Base-by-base conservation (phyloP, 2,113 vertebrate genomes). In the Tachysurus vachellii region DNA sequence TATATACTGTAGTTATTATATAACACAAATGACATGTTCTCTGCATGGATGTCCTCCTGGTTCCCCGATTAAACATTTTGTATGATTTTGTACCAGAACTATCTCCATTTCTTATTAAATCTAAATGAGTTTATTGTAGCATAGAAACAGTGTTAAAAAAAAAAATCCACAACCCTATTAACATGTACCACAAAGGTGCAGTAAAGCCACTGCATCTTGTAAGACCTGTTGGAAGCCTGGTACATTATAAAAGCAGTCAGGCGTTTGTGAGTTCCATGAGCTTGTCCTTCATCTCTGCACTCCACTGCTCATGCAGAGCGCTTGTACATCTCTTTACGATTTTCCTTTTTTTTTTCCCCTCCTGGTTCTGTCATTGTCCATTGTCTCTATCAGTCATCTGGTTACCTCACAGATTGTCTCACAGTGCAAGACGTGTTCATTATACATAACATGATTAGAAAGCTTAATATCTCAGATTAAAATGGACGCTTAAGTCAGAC, bases 231-330 rank as follows among this genome's bases (percentile, higher is more conserved):
- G 10, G 28, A 59, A 14, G 0, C 19, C 3, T 57, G 56, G 23
- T 14, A 59, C 79, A 14, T 31, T 80, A 80, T 56, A 57, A 57
- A 57, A 80, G 54, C 77, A 80, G 76, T 31, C 75, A 80, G 76
- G 42, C 8, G 17, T 73, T 73, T 73, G 31, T 9, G 47, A 57
- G 6, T 59, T 80, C 54, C 54, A 57, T 21, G 19, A 59, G 79
- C 54, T 23, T 80, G 79, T 80, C 54, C 54, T 59, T 80, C 79
- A 80, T 80, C 54, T 80, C 54, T 56, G 14, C 1, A 5, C 5
- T 59, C 54, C n/a, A 26, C 31, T 81, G 79, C 28, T 61, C 56
- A 81, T 61, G 36, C 56, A 61, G 56, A 81, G 10, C 26, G 56
- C n/a, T 36, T 80, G 28, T 36, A 59, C 28, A 80, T 80, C 50